These are phyloP conservation scores for Drosophila kambysellisi DNA, from an alignment of 2,888 invertebrate species.

Conservation along the genomic window DNA sequence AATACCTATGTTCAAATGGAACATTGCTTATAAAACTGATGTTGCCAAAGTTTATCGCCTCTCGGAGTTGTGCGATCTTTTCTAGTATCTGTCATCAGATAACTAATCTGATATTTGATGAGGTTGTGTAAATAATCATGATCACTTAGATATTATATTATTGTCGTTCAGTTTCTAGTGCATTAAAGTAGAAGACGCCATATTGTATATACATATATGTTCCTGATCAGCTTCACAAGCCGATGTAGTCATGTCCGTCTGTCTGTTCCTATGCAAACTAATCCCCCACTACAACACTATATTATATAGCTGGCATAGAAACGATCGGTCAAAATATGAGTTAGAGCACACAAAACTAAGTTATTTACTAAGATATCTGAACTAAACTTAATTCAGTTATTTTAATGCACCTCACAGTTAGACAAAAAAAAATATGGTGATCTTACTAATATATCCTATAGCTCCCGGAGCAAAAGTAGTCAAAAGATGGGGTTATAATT, in stretches of 20 bases:
- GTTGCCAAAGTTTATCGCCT: slow-evolving; percentile 27
- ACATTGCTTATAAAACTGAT: not conserved
- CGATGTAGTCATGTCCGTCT: not conserved
- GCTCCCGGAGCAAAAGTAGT: not conserved
- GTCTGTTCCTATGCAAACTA: not conserved
- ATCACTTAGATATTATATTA: not conserved
- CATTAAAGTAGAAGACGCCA: no score
- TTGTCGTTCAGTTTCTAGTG: no score
- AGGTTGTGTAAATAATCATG: not conserved
- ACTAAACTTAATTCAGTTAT: not conserved
- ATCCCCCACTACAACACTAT: not conserved
- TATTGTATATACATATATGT: not conserved
- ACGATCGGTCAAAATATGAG: not conserved
- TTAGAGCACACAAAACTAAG: not conserved
- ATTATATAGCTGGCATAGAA: not conserved
- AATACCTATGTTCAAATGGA: slow-evolving; percentile 4
- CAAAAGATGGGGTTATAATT: not conserved
- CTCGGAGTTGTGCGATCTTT: slow-evolving; percentile 21
- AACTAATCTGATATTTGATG: slow-evolving; percentile 7
- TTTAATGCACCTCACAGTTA: not conserved
- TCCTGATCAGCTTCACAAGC: no score
- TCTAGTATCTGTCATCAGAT: slow-evolving; percentile 24
- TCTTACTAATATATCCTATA: not conserved
- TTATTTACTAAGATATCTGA: not conserved
- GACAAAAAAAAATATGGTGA: not conserved